Evolutionary conservation across 2,113 vertebrate species (phyloP), one percentile per base, ranked within the genome.

Genomic region (Phrynosoma blainvillii): DNA sequence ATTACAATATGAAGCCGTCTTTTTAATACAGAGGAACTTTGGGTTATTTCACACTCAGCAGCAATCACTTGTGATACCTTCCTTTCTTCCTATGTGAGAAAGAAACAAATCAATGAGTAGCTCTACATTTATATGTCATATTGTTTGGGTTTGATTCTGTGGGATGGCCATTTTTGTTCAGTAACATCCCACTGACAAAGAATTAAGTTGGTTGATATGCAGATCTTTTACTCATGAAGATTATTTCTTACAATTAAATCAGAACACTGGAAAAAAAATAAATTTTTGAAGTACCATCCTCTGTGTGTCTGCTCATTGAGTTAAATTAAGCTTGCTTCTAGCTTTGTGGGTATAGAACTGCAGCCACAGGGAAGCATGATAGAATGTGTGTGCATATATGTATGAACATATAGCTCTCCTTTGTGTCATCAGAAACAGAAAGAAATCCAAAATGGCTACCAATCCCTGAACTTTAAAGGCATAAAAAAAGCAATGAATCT

Each of bases 391-490:
- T 74, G 13, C 1, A 13, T 32, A 20, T 21, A 65, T 5, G 13
- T 77, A 47, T 20, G 5, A 4, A 0, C 75, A 75, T 79, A 20
- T 73, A 21, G 4, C 30, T 6, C 14, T 79, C 40, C 82, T 90
- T 86, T 82, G 79, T 16, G 6, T 30, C 54, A 9, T 62, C 56
- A 42, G 21, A 27, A n/a, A 32, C 47, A 7, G 7, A 79, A 83
- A 74, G 79, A 89, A 93, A 78, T 84, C 84, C 77, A 92, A 90
- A 93, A 83, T 59, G 21, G 71, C n/a, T 90, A 65, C 81, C 47
- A 52, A 5, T 86, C 74, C 32, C 3, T 0, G 84, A 86, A 89
- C 79, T 90, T 75, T 80, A 79, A 90, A 56, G 59, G 87, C n/a
- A 66, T 13, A 21, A 20, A 40, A 36, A 62, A 68, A 56, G 47